These are phyloP conservation scores for Petrocephalus zakoni DNA, from an alignment of 2,113 vertebrate species.

Conservation along the genomic window DNA sequence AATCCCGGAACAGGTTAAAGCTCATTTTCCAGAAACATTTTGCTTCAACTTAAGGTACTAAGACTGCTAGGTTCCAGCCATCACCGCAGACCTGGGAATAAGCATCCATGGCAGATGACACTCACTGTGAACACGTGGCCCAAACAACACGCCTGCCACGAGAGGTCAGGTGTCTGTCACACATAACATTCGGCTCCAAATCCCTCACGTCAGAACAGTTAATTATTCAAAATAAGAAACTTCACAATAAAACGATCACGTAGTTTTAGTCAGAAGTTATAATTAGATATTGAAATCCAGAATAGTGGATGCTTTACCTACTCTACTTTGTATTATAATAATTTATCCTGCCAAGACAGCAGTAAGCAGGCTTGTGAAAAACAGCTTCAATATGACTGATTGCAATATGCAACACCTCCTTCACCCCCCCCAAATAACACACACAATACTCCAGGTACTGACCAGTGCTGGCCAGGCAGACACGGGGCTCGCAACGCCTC, in stretches of 20 bases:
- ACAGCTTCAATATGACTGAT: neutral
- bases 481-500: conserved; percentile 57
- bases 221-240: neutral
- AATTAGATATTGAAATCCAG: neutral
- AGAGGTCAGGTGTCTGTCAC: neutral
- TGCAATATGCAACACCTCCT: neutral
- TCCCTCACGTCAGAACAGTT: neutral
- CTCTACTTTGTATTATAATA: neutral
- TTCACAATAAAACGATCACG: neutral
- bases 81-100: neutral
- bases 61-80: neutral
- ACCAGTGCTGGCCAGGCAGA: conserved; percentile 88
- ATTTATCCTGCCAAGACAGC: neutral
- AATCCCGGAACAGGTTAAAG: neutral
- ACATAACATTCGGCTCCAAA: neutral
- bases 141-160: neutral
- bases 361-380: neutral
- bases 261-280: neutral
- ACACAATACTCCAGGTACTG: neutral
- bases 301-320: neutral
- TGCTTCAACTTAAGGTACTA: neutral
- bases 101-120: neutral
- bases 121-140: neutral
- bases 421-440: neutral
- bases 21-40: neutral